Evolutionary conservation across 2,888 invertebrate species (phyloP), one percentile per base, ranked within the genome.

Genomic region (Malachius bipustulatus): DNA sequence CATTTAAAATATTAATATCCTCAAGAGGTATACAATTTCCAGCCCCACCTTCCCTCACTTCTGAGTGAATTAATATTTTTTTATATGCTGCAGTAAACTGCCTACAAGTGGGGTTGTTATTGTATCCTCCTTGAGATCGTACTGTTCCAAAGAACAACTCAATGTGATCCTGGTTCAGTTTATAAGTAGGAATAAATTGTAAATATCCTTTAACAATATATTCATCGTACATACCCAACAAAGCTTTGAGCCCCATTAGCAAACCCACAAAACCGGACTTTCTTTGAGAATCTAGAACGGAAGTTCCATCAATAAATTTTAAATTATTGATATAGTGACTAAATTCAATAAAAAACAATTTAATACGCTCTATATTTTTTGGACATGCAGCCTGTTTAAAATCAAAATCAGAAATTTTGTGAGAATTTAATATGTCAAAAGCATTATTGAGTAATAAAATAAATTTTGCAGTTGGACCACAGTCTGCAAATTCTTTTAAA

Each of bases 381-480:
- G 14, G n/a, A 8, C 32, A 32, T 15, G 12, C 30, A 32, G 39
- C 39, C 27, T 40, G 39, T 34, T 40, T 38, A 30, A 34, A 41
- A 30, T 15, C 29, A 26, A 39, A 39, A 34, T 41, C 38, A 2
- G 39, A 34, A 15, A 42, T 38, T 38, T 38, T 40, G 16, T 38
- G 40, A 3, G 40, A 40, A 38, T 40, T 40, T 14, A 40, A 33
- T 30, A 42, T 37, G 30, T 42, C 42, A 30, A 42, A 40, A 16
- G 30, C 33, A 37, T 35, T 24, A 38, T 42, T 42, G 3, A 42
- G 32, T 15, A 30, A 4, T 36, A 12, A n/a, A n/a, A n/a, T n/a
- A n/a, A n/a, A n/a, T n/a, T n/a, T n/a, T n/a, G n/a, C n/a, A n/a
- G n/a, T n/a, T n/a, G n/a, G n/a, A n/a, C n/a, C n/a, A n/a, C n/a